Conservation (phyloP, 2,888 invertebrate genomes). For the Nudaria mundana region DNA sequence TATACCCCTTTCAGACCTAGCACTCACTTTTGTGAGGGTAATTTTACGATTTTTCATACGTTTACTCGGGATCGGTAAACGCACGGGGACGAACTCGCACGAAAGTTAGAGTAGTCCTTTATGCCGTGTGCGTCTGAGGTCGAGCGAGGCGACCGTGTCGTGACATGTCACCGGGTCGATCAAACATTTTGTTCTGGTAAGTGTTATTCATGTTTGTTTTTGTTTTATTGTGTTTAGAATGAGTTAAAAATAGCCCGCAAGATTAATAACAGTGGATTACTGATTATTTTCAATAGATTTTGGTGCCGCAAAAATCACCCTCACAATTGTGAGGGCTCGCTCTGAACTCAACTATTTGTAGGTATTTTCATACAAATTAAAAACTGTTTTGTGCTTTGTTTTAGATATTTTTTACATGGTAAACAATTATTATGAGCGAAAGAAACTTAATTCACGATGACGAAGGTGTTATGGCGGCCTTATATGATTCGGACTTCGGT, state of each 20-base stretch:
- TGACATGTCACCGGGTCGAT: neutral
- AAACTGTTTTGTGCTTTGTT: conserved; percentile 4
- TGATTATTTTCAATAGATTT: conserved; percentile 5
- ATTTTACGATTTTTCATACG: conserved; percentile 3
- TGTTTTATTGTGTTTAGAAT: conserved; percentile 6
- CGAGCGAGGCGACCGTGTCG: neutral
- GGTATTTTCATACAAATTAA: conserved; percentile 8
- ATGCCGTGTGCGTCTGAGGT: conserved; percentile 1
- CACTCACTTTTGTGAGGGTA: conserved; percentile 4
- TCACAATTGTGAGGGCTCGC: conserved; percentile 9
- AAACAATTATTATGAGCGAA: conserved; percentile 6
- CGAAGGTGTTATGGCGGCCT: conserved; percentile 5
- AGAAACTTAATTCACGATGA: conserved; percentile 7
- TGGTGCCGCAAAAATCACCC: conserved; percentile 4
- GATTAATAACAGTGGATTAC: conserved; percentile 5
- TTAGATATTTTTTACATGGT: conserved; percentile 4
- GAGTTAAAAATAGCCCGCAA: conserved; percentile 6
- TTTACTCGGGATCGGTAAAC: conserved; percentile 2
- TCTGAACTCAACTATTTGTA: conserved; percentile 7
- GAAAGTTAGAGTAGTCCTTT: conserved; percentile 1
- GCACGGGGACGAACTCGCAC: conserved; percentile 4
- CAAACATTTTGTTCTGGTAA: neutral
- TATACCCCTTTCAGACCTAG: conserved; percentile 4
- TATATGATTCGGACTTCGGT: conserved; percentile 6
- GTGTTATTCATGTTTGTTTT: neutral